Percentiles rank a stretch among this genome's conserved stretches.
Evolutionary conservation across 2,888 invertebrate genomes (phyloP).

Genomic region (Dione vanillae): DNA sequence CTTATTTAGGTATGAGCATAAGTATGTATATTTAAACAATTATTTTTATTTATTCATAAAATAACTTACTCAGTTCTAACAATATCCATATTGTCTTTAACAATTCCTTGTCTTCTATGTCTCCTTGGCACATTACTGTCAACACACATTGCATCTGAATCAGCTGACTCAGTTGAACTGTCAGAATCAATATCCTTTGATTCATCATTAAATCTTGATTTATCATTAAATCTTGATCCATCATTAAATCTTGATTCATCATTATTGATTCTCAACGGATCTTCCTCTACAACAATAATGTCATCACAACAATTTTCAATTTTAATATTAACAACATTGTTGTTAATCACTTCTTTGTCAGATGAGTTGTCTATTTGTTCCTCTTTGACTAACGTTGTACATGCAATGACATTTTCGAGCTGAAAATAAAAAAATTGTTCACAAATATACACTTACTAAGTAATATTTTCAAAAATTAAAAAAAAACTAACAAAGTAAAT

Average conservation of each 20-base stretch:
- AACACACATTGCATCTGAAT: background rate
- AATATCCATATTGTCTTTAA: background rate
- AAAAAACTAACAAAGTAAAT: too few relatives aligned
- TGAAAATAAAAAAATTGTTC: too few relatives aligned
- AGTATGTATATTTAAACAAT: background rate
- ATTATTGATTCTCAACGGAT: background rate
- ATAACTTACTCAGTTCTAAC: background rate
- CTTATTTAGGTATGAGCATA: too few relatives aligned
- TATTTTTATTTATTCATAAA: background rate
- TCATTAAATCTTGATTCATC: background rate
- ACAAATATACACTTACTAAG: too few relatives aligned
- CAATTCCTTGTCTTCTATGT: background rate
- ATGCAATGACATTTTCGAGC: too few relatives aligned
- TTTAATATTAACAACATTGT: background rate
- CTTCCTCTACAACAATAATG: background rate
- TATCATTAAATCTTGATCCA: background rate
- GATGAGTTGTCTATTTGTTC: too few relatives aligned
- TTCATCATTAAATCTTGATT: too few relatives aligned
- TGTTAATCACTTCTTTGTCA: background rate
- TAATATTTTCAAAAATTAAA: too few relatives aligned
- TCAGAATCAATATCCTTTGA: too few relatives aligned
- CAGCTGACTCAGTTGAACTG: background rate
- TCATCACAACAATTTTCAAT: background rate
- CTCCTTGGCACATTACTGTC: background rate
- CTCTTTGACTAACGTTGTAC: too few relatives aligned